Evolutionary conservation across 2,797 vertebrate species (phyloP).

Genomic region (Avahi laniger): DNA sequence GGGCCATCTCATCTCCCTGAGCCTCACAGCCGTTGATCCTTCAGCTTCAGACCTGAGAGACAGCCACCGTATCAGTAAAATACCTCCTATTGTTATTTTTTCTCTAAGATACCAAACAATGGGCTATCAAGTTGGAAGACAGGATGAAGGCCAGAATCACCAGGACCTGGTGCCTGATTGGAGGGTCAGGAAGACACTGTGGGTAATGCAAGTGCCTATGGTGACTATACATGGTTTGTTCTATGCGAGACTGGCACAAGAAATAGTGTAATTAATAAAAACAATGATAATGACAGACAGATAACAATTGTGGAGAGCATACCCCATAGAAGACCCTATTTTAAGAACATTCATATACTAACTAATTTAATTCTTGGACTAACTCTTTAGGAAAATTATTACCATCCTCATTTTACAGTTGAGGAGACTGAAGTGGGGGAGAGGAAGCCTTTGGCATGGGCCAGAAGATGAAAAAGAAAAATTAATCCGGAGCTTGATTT

Average conservation of each 20-base stretch:
- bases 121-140: neutral
- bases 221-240: neutral
- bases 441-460: fast-evolving
- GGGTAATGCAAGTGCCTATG: neutral
- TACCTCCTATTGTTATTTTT: neutral
- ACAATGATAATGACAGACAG: neutral
- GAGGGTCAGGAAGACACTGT: neutral
- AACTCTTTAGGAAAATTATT: neutral
- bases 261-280: neutral
- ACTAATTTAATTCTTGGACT: neutral
- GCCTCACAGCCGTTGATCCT: conserved; percentile 52
- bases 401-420: neutral
- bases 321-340: neutral
- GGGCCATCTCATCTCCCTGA: neutral
- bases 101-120: conserved; percentile 20
- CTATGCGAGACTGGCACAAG: neutral
- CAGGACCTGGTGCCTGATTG: neutral
- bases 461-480: neutral
- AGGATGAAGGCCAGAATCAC: neutral
- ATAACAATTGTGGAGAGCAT: neutral
- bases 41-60: conserved; percentile 46
- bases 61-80: neutral
- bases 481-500: neutral
- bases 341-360: neutral
- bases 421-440: neutral